Percentiles rank a stretch among this genome's conserved stretches.
phyloP scores from a whole-genome alignment of 2,797 vertebrate genomes.

The Poecilia velifera region DNA sequence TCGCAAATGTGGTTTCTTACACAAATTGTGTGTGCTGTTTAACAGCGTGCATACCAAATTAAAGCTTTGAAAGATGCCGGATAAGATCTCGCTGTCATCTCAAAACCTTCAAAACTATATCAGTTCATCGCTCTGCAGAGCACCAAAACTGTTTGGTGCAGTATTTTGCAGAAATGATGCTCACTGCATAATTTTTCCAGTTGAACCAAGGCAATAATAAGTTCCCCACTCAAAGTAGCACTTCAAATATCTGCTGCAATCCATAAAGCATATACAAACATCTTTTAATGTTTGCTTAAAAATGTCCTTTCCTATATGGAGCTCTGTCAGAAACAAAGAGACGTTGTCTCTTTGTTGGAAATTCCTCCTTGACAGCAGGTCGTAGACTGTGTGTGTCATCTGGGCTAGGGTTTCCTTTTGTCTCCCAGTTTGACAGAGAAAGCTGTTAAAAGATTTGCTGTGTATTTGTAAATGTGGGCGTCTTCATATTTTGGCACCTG shows the following conservation, averaged over 20 bases:
- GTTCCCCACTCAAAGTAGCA: neutral
- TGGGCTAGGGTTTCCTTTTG: neutral
- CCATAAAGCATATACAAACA: neutral
- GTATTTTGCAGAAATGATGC: neutral
- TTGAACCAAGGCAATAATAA: neutral
- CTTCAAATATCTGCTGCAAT: neutral
- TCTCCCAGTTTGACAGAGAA: slow-evolving; percentile 62
- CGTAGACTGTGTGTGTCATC: neutral
- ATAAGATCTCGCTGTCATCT: neutral
- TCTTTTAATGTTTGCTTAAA: neutral
- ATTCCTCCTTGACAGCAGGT: neutral
- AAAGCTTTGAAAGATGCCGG: neutral
- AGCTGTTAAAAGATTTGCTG: slow-evolving; percentile 61
- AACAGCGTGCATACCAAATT: neutral
- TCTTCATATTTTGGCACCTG: slow-evolving; percentile 67
- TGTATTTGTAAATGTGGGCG: slow-evolving; percentile 33
- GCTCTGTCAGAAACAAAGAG: neutral
- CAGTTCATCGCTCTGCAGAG: neutral
- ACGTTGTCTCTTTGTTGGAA: neutral
- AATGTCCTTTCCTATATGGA: neutral
- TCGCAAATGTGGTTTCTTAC: neutral
- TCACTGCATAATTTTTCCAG: neutral
- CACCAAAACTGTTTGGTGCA: neutral
- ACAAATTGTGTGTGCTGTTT: neutral
- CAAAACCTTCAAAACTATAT: neutral